phyloP scores from a whole-genome alignment of 2,797 vertebrate species.

The Neosalanx taihuensis region DNA sequence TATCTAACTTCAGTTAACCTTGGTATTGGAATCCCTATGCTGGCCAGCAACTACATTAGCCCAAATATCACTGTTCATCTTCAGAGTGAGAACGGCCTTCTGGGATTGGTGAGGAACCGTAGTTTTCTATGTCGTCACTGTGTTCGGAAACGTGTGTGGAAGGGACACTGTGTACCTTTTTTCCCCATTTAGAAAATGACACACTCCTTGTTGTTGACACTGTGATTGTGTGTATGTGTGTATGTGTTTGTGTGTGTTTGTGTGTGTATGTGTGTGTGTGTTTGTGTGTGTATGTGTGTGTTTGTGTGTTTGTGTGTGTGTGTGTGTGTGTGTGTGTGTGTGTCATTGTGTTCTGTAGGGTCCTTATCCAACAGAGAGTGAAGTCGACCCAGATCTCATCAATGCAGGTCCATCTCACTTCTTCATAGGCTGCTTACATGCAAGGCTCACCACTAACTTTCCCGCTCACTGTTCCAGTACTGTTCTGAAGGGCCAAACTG shows the following conservation, averaged over 20 bases:
- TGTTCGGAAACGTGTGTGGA: too few relatives aligned
- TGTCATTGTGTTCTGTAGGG: constrained; percentile 59
- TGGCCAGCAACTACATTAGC: constrained; percentile 86
- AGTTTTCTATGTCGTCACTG: too few relatives aligned
- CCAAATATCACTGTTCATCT: constrained; percentile 82
- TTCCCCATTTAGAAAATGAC: too few relatives aligned
- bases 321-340: neutral
- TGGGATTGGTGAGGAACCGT: constrained; percentile 76
- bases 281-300: neutral
- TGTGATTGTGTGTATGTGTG: too few relatives aligned
- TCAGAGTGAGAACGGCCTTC: constrained; percentile 85
- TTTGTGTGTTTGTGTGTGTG: too few relatives aligned
- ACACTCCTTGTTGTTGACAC: too few relatives aligned
- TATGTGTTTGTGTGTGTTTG: neutral
- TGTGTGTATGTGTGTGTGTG: neutral
- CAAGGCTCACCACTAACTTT: neutral
- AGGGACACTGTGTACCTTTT: too few relatives aligned
- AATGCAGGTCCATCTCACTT: constrained; percentile 76
- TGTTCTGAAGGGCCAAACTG: too few relatives aligned
- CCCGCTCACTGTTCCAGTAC: neutral
- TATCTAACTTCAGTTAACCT: constrained; percentile 72
- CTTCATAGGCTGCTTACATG: neutral
- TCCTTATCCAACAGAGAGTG: constrained; percentile 77
- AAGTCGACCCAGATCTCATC: constrained; percentile 83
- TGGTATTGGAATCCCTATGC: constrained; percentile 83